These are phyloP conservation scores for Littorina saxatilis DNA, from an alignment of 1,140 invertebrate species.

Conservation along the genomic window DNA sequence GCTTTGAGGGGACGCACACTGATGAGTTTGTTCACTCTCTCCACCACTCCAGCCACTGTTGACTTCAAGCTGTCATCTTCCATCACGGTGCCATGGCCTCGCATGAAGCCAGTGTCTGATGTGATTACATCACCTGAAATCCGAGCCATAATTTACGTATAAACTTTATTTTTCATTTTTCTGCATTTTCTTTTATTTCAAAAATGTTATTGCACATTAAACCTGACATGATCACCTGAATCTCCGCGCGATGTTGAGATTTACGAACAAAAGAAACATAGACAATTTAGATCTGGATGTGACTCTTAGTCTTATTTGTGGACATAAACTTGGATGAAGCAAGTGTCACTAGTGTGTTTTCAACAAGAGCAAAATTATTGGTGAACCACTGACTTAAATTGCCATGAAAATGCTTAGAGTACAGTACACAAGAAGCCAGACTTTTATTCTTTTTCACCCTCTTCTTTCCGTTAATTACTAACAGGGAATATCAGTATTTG, in stretches of 20 bases:
- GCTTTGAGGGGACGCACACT: slow-evolving; percentile 93
- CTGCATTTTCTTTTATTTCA: background rate
- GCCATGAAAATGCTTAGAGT: too few relatives aligned
- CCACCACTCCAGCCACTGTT: slow-evolving; percentile 94
- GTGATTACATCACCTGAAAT: slow-evolving; percentile 84
- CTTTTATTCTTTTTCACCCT: too few relatives aligned
- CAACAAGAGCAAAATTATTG: too few relatives aligned
- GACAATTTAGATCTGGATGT: background rate
- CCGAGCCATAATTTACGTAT: background rate
- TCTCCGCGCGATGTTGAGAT: background rate
- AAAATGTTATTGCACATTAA: too few relatives aligned
- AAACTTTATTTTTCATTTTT: background rate
- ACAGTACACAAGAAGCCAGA: too few relatives aligned
- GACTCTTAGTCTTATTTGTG: background rate
- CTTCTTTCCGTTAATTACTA: too few relatives aligned
- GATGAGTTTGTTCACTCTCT: slow-evolving; percentile 96
- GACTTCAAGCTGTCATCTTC: slow-evolving; percentile 89
- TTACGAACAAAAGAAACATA: background rate
- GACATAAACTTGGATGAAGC: too few relatives aligned
- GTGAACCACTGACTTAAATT: too few relatives aligned
- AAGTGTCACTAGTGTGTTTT: too few relatives aligned
- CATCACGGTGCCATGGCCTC: slow-evolving; percentile 96
- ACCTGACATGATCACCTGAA: background rate
- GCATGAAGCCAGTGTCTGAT: slow-evolving; percentile 88
- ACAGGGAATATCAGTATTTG: too few relatives aligned